Percentiles rank a stretch among this genome's conserved stretches.
Conservation (phyloP, 2,888 invertebrate genomes). For the Dolichomitus sp. region DNA sequence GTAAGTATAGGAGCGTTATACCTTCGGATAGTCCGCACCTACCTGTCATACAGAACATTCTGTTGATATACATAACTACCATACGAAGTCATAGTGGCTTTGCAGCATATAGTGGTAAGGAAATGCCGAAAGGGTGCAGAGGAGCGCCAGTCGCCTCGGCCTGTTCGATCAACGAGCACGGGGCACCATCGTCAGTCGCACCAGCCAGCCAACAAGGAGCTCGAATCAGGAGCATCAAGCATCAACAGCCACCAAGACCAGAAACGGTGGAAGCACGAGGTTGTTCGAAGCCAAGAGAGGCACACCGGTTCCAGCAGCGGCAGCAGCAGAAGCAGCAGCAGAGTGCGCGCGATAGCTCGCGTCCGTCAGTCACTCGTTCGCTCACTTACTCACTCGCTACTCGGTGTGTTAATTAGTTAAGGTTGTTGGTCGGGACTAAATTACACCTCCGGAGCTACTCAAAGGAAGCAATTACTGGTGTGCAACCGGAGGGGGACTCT, state of each 20-base stretch:
- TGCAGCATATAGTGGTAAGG: background rate
- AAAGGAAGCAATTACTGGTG: constrained; percentile 87
- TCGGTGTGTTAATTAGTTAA: constrained; percentile 87
- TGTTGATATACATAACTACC: constrained; percentile 16
- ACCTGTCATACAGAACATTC: constrained; percentile 1
- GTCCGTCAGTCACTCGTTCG: constrained; percentile 81
- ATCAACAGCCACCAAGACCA: constrained; percentile 67
- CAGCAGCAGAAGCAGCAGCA: constrained; percentile 18
- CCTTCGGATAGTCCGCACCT: background rate
- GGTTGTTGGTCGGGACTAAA: constrained; percentile 87
- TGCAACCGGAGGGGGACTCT: constrained; percentile 79
- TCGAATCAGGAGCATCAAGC: constrained; percentile 42
- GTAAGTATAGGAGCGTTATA: background rate
- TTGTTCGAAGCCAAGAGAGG: constrained; percentile 26
- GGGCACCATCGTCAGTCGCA: constrained; percentile 34
- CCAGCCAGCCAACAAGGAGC: constrained; percentile 38
- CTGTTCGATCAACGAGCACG: constrained; percentile 55
- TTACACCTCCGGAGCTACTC: constrained; percentile 87
- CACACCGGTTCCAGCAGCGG: constrained; percentile 28
- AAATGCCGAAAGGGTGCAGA: background rate
- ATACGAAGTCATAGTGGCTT: background rate
- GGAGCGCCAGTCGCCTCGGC: constrained; percentile 12
- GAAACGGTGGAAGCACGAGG: constrained; percentile 51
- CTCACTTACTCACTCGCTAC: constrained; percentile 83
- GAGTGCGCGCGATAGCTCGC: constrained; percentile 57